Evolutionary conservation across 2,797 vertebrate species (phyloP).

Genomic region (Falco berigora): DNA sequence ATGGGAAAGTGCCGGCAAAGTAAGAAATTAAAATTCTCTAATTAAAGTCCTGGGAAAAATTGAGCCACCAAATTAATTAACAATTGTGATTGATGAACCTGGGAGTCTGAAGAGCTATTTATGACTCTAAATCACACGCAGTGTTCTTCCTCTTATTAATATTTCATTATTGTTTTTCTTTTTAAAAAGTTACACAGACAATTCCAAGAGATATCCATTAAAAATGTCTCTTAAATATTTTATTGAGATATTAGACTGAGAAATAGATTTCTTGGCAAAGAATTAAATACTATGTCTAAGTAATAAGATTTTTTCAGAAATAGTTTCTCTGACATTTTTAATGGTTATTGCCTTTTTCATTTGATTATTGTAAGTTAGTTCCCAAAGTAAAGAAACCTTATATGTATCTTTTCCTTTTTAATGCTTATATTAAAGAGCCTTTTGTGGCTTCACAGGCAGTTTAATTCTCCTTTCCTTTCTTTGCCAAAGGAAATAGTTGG

Average conservation of each 20-base stretch:
- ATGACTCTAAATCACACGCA: neutral
- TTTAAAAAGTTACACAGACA: neutral
- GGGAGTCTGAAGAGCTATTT: neutral
- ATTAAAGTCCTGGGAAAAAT: neutral
- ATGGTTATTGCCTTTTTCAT: neutral
- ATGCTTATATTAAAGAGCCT: neutral
- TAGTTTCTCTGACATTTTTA: neutral
- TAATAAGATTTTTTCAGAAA: neutral
- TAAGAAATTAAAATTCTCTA: neutral
- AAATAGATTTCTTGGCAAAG: neutral
- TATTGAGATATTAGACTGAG: neutral
- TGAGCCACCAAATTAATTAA: neutral
- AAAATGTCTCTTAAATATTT: neutral
- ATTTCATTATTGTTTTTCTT: neutral
- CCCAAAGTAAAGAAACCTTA: neutral
- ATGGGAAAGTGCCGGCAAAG: neutral
- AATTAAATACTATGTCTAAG: neutral
- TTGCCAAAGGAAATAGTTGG: neutral
- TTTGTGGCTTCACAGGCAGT: neutral
- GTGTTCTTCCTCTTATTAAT: neutral
- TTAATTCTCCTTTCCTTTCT: neutral
- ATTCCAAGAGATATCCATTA: neutral
- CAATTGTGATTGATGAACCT: neutral
- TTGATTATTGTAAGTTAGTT: neutral
- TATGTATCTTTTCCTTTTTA: neutral